These are phyloP conservation scores for Biston betularia DNA, from an alignment of 2,888 invertebrate species.

Conservation along the genomic window DNA sequence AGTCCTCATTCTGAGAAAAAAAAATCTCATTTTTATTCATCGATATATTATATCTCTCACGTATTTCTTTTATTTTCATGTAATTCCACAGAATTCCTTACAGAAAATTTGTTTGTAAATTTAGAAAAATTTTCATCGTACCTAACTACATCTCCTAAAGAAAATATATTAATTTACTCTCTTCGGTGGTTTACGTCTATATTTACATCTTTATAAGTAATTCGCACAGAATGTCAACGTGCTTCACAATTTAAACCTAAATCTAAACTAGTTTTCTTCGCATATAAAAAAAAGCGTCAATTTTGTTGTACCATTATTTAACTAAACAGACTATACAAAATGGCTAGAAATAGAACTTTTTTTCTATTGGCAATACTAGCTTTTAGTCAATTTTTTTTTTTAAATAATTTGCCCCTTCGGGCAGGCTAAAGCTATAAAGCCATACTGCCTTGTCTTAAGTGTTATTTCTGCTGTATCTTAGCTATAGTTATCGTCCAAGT, in stretches of 20 bases:
- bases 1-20: too few species aligned
- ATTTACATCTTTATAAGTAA: conserved; percentile 41
- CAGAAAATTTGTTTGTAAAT: not conserved
- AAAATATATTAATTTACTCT: conserved; percentile 49
- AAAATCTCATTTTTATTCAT: too few species aligned
- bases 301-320: not conserved
- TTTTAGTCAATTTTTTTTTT: not conserved
- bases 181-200: conserved; percentile 51
- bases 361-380: not conserved
- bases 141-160: conserved; percentile 32
- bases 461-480: too few species aligned
- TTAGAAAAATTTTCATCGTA: conserved; percentile 3
- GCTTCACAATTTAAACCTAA: conserved; percentile 10
- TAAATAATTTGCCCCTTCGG: too few species aligned
- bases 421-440: too few species aligned
- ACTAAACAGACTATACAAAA: not conserved
- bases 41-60: too few species aligned
- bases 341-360: not conserved
- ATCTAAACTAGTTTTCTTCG: not conserved
- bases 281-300: not conserved
- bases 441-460: too few species aligned
- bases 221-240: conserved; percentile 22
- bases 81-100: too few species aligned
- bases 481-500: too few species aligned
- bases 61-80: too few species aligned